phyloP scores from a whole-genome alignment of 2,888 invertebrate species.

The Eilema caniola region DNA sequence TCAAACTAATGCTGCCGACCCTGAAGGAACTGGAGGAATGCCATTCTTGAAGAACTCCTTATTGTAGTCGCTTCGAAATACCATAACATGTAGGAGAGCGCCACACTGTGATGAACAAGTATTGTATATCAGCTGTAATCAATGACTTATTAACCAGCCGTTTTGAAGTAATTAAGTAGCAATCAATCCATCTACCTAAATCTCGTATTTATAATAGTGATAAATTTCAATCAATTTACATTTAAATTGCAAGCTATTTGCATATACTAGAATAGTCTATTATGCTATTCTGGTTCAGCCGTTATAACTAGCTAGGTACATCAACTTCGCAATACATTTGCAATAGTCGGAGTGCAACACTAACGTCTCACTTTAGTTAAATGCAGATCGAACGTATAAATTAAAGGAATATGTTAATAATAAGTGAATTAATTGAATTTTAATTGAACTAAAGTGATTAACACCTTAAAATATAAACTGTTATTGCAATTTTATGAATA shows the following conservation, averaged over 20 bases:
- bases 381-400: background rate
- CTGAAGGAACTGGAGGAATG: no score
- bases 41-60: no score
- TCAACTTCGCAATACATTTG: background rate
- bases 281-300: background rate
- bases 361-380: background rate
- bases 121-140: no score
- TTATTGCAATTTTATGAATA: constrained; percentile 1
- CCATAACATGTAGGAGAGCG: no score
- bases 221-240: background rate
- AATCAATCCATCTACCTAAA: background rate
- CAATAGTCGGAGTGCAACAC: background rate
- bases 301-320: background rate
- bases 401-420: constrained; percentile 3
- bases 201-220: background rate
- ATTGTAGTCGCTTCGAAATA: no score
- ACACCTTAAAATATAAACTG: background rate
- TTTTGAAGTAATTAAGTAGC: background rate
- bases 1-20: no score
- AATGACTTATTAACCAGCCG: background rate
- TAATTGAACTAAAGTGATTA: background rate
- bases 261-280: background rate
- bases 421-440: background rate
- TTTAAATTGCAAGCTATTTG: background rate
- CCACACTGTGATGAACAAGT: no score